phyloP scores from a whole-genome alignment of 2,888 invertebrate species.

The Smittia aterrima region DNA sequence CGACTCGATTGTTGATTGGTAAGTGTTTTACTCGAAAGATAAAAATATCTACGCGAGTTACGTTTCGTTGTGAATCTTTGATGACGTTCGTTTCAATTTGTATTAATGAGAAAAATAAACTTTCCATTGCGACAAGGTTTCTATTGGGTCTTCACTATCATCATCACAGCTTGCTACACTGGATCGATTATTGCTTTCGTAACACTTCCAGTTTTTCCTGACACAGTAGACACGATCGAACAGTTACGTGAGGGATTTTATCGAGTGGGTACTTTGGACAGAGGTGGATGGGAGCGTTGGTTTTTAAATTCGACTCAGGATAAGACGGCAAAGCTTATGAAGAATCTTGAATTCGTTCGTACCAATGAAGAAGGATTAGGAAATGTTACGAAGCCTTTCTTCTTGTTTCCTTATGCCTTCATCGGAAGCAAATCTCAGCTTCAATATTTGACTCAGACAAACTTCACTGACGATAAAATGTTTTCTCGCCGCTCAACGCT shows the following conservation, averaged over 20 bases:
- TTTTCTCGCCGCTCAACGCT: slow-evolving; percentile 61
- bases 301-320: slow-evolving; percentile 69
- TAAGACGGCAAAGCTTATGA: slow-evolving; percentile 61
- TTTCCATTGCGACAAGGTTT: slow-evolving; percentile 56
- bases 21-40: slow-evolving; percentile 44
- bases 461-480: slow-evolving; percentile 60
- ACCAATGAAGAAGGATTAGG: slow-evolving; percentile 66
- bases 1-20: slow-evolving; percentile 73
- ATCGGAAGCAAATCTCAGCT: slow-evolving; percentile 70
- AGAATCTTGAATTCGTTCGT: slow-evolving; percentile 66
- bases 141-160: slow-evolving; percentile 85
- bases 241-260: slow-evolving; percentile 67
- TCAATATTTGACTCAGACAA: slow-evolving; percentile 69
- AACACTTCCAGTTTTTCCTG: slow-evolving; percentile 72
- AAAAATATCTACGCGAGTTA: background rate
- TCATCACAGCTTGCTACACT: slow-evolving; percentile 79
- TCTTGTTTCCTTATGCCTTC: slow-evolving; percentile 72
- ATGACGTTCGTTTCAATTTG: slow-evolving; percentile 11
- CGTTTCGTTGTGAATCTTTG: background rate
- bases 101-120: slow-evolving; percentile 24
- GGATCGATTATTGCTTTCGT: slow-evolving; percentile 83
- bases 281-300: slow-evolving; percentile 36
- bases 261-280: slow-evolving; percentile 65
- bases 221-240: slow-evolving; percentile 67
- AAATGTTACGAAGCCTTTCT: slow-evolving; percentile 72